A percentile compares a stretch with the other conserved stretches of the same genome.
phyloP scores from a whole-genome alignment of 2,113 vertebrate species.

The Rhipidura dahli region DNA sequence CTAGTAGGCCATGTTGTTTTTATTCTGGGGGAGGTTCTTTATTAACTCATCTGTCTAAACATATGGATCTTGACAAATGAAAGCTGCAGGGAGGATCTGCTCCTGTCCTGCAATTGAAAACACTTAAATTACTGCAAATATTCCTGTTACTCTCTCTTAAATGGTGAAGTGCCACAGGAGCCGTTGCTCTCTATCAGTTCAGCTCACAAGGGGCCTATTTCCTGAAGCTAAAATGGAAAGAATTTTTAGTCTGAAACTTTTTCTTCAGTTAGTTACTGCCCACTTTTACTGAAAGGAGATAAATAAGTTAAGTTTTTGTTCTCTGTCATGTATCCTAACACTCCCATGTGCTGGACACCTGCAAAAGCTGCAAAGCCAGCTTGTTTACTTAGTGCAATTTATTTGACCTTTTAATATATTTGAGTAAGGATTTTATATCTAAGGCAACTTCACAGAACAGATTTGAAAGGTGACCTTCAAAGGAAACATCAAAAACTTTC shows the following conservation, averaged over 20 bases:
- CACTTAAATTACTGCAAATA: conserved; percentile 1
- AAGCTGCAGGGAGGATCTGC: conserved; percentile 29
- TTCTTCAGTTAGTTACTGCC: not conserved
- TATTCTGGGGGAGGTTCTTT: conserved; percentile 33
- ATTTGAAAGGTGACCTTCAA: conserved; percentile 66
- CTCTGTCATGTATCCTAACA: conserved; percentile 34
- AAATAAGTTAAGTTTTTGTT: conserved; percentile 66
- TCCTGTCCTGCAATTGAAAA: conserved; percentile 49
- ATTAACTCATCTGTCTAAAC: conserved; percentile 63
- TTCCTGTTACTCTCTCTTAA: not conserved
- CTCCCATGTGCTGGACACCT: conserved; percentile 59
- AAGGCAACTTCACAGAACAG: conserved; percentile 51
- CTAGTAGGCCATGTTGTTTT: conserved; percentile 15
- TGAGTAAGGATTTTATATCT: conserved; percentile 69
- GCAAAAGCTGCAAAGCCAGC: conserved; percentile 57
- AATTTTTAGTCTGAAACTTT: conserved; percentile 4
- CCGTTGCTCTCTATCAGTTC: not conserved
- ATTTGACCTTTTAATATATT: conserved; percentile 75
- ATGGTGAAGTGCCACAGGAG: not conserved
- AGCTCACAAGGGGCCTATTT: not conserved
- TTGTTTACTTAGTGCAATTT: conserved; percentile 65
- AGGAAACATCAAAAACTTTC: conserved; percentile 48
- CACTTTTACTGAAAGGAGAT: conserved; percentile 18
- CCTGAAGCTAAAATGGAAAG: conserved; percentile 4
- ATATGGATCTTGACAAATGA: conserved; percentile 53